phyloP scores from a whole-genome alignment of 2,113 vertebrate species.

The Melozone crissalis region DNA sequence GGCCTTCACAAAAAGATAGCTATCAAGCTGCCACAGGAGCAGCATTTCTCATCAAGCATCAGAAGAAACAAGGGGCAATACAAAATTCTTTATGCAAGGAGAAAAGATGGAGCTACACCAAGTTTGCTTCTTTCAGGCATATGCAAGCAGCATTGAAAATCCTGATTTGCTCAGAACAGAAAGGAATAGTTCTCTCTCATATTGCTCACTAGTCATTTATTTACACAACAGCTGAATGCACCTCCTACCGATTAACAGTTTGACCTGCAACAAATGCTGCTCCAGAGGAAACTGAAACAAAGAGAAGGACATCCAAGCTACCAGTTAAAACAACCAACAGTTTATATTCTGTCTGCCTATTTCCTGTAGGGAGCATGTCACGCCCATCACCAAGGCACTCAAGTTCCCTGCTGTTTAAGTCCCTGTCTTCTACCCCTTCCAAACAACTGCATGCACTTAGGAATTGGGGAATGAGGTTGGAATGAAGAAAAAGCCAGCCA shows the following conservation, averaged over 20 bases:
- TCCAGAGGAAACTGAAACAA: constrained; percentile 23
- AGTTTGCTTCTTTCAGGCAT: neutral
- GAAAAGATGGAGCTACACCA: neutral
- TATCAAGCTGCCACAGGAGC: neutral
- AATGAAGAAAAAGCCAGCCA: neutral
- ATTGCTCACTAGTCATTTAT: neutral
- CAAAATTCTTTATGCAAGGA: neutral
- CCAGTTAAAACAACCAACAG: neutral
- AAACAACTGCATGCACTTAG: neutral
- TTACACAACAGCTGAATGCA: neutral
- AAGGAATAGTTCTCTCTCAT: neutral
- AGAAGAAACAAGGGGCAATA: neutral
- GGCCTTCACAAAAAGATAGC: neutral
- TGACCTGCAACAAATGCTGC: neutral
- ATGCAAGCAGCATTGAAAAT: neutral
- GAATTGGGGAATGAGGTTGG: neutral
- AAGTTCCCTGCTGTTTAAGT: neutral
- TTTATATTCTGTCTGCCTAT: neutral
- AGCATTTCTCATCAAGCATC: neutral
- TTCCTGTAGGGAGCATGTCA: neutral
- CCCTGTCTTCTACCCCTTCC: neutral
- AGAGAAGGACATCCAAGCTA: neutral
- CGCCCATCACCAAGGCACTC: neutral
- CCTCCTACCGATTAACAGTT: accelerated
- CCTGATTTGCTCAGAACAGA: neutral